Percentiles rank a stretch among this genome's conserved stretches.
Conservation (phyloP, 2,888 invertebrate species). For the Uloborus plumipes region DNA sequence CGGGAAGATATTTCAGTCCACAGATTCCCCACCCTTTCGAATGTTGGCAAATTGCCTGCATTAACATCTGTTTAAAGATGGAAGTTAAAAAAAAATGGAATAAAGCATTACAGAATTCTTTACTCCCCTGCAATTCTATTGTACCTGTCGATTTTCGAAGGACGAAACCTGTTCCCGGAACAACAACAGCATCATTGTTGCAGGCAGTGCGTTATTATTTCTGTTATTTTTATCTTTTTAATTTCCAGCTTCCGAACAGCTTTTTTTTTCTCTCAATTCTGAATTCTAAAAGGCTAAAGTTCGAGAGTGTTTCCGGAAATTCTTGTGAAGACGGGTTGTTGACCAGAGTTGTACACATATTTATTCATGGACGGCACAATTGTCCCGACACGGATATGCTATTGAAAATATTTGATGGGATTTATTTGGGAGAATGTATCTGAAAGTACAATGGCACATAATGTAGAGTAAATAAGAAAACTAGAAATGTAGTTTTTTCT, state of each 20-base stretch:
- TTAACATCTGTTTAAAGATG: conserved; percentile 33
- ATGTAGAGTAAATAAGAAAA: too few relatives aligned
- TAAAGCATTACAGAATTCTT: conserved; percentile 3
- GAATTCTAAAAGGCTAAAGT: conserved; percentile 18
- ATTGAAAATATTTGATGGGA: too few relatives aligned
- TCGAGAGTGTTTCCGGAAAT: conserved; percentile 25
- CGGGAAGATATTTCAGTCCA: not conserved
- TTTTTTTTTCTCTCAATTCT: not conserved
- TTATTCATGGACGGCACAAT: too few relatives aligned
- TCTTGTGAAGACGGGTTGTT: conserved; percentile 24
- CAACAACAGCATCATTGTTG: conserved; percentile 41
- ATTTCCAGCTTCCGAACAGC: conserved; percentile 36
- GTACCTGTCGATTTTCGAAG: conserved; percentile 39
- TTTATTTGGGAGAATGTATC: too few relatives aligned
- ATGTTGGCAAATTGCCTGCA: conserved; percentile 41
- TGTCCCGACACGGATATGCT: too few relatives aligned
- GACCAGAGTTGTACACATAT: conserved; percentile 14
- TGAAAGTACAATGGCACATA: too few relatives aligned
- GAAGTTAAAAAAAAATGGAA: conserved; percentile 14
- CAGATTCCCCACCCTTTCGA: conserved; percentile 24
- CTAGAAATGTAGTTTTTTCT: too few relatives aligned
- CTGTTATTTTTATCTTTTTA: conserved; percentile 21
- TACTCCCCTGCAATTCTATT: conserved; percentile 49
- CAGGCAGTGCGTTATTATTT: conserved; percentile 11
- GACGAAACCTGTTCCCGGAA: conserved; percentile 48